phyloP scores from a whole-genome alignment of 2,888 invertebrate species.

The Lasioglossum figueresi region DNA sequence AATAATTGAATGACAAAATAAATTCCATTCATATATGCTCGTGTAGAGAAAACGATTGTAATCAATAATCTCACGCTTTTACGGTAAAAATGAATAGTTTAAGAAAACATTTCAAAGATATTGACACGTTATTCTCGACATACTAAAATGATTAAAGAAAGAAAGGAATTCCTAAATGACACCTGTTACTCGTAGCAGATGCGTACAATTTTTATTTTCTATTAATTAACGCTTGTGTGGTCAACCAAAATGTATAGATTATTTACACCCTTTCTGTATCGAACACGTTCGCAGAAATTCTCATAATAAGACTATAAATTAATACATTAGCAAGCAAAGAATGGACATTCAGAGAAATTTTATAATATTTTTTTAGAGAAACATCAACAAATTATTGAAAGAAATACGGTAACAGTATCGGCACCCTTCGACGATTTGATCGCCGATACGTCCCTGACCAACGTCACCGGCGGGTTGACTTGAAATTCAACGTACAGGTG shows the following conservation, averaged over 20 bases:
- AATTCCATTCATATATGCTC: not conserved
- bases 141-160: not conserved
- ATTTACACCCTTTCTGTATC: too few species aligned
- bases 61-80: not conserved
- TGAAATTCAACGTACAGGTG: conserved; percentile 55
- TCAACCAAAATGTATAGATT: too few species aligned
- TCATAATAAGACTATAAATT: too few species aligned
- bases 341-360: too few species aligned
- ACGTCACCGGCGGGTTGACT: conserved; percentile 66
- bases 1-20: not conserved
- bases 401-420: not conserved
- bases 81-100: not conserved
- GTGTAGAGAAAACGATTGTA: not conserved
- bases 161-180: not conserved
- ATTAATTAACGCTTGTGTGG: not conserved
- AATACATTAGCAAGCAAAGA: too few species aligned
- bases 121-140: not conserved
- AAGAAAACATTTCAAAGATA: not conserved
- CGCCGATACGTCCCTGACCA: conserved; percentile 57
- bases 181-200: not conserved
- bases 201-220: not conserved
- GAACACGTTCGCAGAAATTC: too few species aligned
- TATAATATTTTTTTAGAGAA: too few species aligned
- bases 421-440: not conserved
- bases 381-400: too few species aligned